These are phyloP conservation scores for Apamea crenata DNA, from an alignment of 2,888 invertebrate genomes.

Conservation along the genomic window DNA sequence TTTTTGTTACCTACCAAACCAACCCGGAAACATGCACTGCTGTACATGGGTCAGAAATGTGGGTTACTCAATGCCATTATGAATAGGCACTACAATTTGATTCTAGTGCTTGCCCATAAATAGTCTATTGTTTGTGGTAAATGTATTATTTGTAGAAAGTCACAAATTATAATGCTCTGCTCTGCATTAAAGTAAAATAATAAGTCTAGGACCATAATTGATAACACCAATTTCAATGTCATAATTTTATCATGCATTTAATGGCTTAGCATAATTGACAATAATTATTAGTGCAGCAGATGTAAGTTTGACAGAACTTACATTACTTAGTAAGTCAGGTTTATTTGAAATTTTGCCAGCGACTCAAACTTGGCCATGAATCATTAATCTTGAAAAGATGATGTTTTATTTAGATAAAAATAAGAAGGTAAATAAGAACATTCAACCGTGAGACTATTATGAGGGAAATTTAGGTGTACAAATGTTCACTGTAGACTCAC, in stretches of 20 bases:
- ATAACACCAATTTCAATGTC: conserved; percentile 9
- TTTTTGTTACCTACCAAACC: conserved; percentile 4
- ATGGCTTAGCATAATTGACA: conserved; percentile 5
- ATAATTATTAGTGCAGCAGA: conserved; percentile 4
- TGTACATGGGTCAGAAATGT: conserved; percentile 4
- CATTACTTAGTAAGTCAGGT: conserved; percentile 67
- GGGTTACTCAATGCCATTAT: conserved; percentile 16
- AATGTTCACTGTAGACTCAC: neutral
- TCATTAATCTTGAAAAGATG: conserved; percentile 76
- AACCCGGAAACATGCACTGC: conserved; percentile 2
- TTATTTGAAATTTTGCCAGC: conserved; percentile 81
- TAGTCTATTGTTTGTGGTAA: conserved; percentile 21
- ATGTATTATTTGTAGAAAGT: neutral
- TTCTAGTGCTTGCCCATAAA: conserved; percentile 13
- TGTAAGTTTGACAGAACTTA: conserved; percentile 5
- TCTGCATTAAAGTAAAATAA: conserved; percentile 12
- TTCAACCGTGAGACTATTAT: neutral
- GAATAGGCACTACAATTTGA: conserved; percentile 3
- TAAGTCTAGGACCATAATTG: neutral
- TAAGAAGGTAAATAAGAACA: conserved; percentile 53
- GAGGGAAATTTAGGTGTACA: neutral
- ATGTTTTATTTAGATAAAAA: conserved; percentile 69
- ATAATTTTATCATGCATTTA: conserved; percentile 4
- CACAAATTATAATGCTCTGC: neutral
- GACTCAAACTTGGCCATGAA: conserved; percentile 76